phyloP scores from a whole-genome alignment of 2,797 vertebrate genomes.

The Eidolon dupreanum region DNA sequence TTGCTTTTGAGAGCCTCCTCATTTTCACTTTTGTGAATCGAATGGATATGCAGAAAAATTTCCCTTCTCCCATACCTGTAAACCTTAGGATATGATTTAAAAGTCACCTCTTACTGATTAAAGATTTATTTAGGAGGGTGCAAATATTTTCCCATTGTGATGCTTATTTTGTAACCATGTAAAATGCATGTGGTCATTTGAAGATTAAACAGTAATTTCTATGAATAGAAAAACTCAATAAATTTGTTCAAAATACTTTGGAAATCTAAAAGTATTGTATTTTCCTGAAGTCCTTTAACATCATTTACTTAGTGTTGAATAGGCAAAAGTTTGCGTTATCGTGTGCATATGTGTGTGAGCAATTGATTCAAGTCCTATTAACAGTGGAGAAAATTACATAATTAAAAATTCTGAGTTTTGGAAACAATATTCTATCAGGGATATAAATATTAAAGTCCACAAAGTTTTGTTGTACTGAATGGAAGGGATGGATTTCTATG shows the following conservation, averaged over 20 bases:
- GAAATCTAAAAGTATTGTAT: slow-evolving; percentile 26
- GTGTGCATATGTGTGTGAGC: neutral
- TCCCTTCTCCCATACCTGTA: neutral
- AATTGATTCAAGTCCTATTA: neutral
- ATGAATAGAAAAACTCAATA: neutral
- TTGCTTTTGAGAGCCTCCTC: slow-evolving; percentile 21
- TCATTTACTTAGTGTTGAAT: neutral
- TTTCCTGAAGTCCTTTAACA: neutral
- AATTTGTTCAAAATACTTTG: neutral
- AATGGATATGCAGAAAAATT: neutral
- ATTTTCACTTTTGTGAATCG: slow-evolving; percentile 21
- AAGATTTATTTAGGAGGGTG: neutral
- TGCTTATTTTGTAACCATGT: slow-evolving; percentile 10
- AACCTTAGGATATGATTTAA: neutral
- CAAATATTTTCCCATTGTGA: neutral
- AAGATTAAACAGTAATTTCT: slow-evolving; percentile 19
- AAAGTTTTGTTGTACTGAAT: slow-evolving; percentile 5
- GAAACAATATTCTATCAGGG: neutral
- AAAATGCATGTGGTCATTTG: slow-evolving; percentile 28
- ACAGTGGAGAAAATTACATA: neutral
- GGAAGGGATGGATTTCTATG: neutral
- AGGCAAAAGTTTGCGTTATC: neutral
- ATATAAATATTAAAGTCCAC: neutral
- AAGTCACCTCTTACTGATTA: slow-evolving; percentile 6
- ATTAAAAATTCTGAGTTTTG: neutral